Conservation (phyloP, 2,888 invertebrate genomes). For the Meganola albula region DNA sequence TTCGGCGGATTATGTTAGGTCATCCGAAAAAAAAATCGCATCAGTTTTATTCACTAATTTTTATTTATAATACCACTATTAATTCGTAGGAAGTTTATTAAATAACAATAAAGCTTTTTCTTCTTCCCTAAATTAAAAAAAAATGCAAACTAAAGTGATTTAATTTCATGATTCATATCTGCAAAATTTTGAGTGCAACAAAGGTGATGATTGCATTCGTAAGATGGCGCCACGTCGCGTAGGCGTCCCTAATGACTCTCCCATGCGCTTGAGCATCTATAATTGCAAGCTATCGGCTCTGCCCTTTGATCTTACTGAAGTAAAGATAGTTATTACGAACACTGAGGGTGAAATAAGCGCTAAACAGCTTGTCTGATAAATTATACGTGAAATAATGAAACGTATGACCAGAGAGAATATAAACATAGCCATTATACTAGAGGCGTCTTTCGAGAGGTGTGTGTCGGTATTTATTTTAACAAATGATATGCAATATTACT, state of each 20-base stretch:
- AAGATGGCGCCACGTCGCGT: constrained; percentile 47
- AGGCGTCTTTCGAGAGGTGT: no score
- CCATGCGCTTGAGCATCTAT: constrained; percentile 62
- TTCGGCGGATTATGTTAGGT: no score
- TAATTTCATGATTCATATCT: constrained; percentile 28
- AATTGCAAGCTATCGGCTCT: constrained; percentile 69
- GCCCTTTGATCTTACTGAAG: constrained; percentile 70
- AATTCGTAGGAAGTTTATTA: no score
- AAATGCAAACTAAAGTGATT: no score
- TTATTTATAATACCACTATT: no score
- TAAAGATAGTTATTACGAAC: constrained; percentile 72
- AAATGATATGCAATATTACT: no score
- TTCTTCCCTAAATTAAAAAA: no score
- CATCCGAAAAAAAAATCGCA: no score
- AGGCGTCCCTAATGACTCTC: constrained; percentile 61
- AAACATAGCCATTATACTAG: no score
- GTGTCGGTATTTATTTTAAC: no score
- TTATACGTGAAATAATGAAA: constrained; percentile 67
- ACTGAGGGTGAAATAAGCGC: constrained; percentile 69
- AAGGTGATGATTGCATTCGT: constrained; percentile 67
- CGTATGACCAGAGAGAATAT: constrained; percentile 32
- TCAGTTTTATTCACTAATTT: no score
- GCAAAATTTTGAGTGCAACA: constrained; percentile 45
- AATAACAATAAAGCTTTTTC: no score
- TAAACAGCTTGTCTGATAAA: constrained; percentile 70